Conservation (phyloP, 2,888 invertebrate species). For the Meliscaeva auricollis region DNA sequence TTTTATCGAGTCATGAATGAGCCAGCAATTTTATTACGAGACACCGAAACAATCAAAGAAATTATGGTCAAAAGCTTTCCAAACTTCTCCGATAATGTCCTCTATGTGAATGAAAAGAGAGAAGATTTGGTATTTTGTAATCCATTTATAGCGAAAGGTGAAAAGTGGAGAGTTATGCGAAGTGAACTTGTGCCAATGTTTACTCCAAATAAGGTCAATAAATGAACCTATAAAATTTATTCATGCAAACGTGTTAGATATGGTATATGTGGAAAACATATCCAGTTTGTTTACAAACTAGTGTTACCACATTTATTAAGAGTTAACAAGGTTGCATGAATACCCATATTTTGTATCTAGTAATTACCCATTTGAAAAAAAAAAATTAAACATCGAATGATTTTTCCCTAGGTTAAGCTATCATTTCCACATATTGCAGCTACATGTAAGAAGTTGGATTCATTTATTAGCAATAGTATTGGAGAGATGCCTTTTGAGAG, state of each 20-base stretch:
- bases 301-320: too few species aligned
- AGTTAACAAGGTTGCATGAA: too few species aligned
- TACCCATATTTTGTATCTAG: too few species aligned
- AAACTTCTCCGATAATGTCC: conserved; percentile 79
- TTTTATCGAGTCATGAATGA: conserved; percentile 80
- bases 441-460: conserved; percentile 77
- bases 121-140: conserved; percentile 78
- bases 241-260: too few species aligned
- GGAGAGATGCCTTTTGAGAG: conserved; percentile 77
- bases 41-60: conserved; percentile 78
- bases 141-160: conserved; percentile 79
- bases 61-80: conserved; percentile 79
- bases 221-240: neutral
- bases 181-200: conserved; percentile 79
- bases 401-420: conserved; percentile 75
- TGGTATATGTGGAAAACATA: too few species aligned
- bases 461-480: conserved; percentile 69
- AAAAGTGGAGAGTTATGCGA: conserved; percentile 79
- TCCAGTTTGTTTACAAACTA: too few species aligned
- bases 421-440: conserved; percentile 78
- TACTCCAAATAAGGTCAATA: conserved; percentile 79
- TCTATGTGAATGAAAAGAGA: conserved; percentile 77
- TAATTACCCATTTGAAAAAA: too few species aligned
- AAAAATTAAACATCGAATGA: neutral
- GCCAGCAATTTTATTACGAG: conserved; percentile 79